Base-by-base conservation (phyloP, 2,888 invertebrate genomes). In the Drosophila setosimentum region DNA sequence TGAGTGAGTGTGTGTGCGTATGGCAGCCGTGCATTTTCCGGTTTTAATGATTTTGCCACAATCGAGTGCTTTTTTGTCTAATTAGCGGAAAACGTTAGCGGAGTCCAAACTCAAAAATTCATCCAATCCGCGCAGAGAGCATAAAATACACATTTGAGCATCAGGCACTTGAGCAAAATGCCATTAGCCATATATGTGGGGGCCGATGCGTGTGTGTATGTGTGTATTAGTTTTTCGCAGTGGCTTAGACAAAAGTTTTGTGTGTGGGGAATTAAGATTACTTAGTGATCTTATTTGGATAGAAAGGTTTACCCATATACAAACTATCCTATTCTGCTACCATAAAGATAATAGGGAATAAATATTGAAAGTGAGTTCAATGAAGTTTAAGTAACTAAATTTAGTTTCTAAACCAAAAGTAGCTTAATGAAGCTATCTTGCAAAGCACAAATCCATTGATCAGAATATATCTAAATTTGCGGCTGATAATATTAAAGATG, bases 1-100 rank as follows among this genome's bases (percentile, higher is more conserved):
- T 30, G 30, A 30, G 58, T 33, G 37, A 42, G 58, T 45, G 29
- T 30, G 55, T 8, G 32, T 13, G 59, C 45, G 11, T 27, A 42
- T 61, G 73, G 72, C 72, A 59, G 74, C 75, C 74, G 67, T 83
- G 78, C 73, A 83, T 87, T 83, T 77, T 80, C 82, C 74, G 76
- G 78, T 72, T 86, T 90, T 88, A 88, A 88, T 87, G 87, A 86
- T 90, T 90, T 86, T 86, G 84, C 84, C 89, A 86, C 85, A 89
- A 89, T 86, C 89, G 87, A 86, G 87, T 88, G 87, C 87, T 87
- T 86, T 86, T 88, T 88, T 87, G 87, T 90, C 80, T 87, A 90
- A 90, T 90, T 87, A 89, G 90, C 78, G 87, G 72, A 68, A 77
- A 57, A 59, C 75, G 42, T 11, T 2, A 64, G 64, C 74, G 49